Evolutionary conservation across 2,888 invertebrate species (phyloP).

Genomic region (Agriopis marginaria): DNA sequence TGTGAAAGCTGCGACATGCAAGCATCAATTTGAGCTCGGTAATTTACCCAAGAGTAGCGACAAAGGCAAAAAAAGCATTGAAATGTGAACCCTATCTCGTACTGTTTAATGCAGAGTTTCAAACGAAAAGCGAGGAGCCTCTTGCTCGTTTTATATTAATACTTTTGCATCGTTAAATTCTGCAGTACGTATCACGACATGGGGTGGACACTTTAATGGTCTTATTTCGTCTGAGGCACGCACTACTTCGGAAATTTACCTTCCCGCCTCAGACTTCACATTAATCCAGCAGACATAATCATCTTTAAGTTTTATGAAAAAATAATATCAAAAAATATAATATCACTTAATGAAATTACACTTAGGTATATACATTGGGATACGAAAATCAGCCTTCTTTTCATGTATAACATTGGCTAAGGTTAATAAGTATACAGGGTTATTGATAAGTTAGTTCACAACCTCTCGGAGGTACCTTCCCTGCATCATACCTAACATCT

Average conservation of each 20-base stretch:
- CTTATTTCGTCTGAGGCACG: neutral
- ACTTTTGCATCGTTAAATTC: neutral
- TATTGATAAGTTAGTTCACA: neutral
- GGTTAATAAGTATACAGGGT: neutral
- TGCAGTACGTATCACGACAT: neutral
- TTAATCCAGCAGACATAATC: slow-evolving; percentile 71
- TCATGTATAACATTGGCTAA: neutral
- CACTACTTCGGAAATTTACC: neutral
- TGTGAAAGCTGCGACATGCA: slow-evolving; percentile 54
- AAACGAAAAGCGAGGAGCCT: neutral
- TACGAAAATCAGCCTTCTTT: neutral
- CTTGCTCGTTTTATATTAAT: neutral
- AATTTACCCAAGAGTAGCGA: neutral
- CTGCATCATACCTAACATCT: too few species aligned
- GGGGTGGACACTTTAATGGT: neutral
- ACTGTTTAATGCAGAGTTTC: neutral
- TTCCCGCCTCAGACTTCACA: slow-evolving; percentile 17
- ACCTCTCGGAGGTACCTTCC: too few species aligned
- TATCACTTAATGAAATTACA: neutral
- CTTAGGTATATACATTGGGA: neutral
- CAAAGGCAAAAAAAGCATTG: neutral
- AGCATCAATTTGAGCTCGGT: slow-evolving; percentile 37
- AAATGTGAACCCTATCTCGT: too few species aligned
- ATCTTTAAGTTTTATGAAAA: slow-evolving; percentile 52
- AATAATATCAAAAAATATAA: neutral